A percentile compares a stretch with the other conserved stretches of the same genome.
Evolutionary conservation across 2,888 invertebrate genomes (phyloP).

Genomic region (Harmothoe impar): DNA sequence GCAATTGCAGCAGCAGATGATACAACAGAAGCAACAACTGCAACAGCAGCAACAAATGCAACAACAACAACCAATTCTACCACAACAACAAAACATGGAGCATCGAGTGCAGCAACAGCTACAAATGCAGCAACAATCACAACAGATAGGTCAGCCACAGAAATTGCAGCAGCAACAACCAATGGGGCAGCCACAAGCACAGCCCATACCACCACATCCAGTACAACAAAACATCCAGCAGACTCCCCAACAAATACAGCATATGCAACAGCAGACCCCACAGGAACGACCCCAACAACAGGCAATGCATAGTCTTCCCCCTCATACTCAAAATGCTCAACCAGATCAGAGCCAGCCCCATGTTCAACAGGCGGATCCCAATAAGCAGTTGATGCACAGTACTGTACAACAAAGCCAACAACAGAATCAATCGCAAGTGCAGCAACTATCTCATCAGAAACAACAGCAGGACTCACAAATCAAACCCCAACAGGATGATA

Average conservation of each 20-base stretch:
- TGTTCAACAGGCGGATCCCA: too few species aligned
- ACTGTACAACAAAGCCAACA: not conserved
- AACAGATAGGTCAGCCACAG: not conserved
- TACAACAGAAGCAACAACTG: conserved; percentile 24
- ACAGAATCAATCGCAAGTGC: not conserved
- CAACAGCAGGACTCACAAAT: not conserved
- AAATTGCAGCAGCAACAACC: not conserved
- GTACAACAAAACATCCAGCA: too few species aligned
- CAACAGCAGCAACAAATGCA: conserved; percentile 43
- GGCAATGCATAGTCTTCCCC: too few species aligned
- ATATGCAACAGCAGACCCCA: too few species aligned
- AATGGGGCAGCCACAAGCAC: not conserved
- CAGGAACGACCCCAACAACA: too few species aligned
- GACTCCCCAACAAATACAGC: too few species aligned
- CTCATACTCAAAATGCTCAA: too few species aligned
- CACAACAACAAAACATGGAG: conserved; percentile 18
- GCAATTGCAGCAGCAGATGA: conserved; percentile 20
- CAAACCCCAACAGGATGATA: not conserved
- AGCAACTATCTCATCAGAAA: not conserved
- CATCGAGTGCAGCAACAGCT: conserved; percentile 31
- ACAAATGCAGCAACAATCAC: not conserved
- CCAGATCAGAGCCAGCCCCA: too few species aligned
- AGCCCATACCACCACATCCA: not conserved
- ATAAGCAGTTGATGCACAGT: too few species aligned
- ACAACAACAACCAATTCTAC: conserved; percentile 26